Conservation (phyloP, 2,797 vertebrate genomes). For the Gobio occitaniae region DNA sequence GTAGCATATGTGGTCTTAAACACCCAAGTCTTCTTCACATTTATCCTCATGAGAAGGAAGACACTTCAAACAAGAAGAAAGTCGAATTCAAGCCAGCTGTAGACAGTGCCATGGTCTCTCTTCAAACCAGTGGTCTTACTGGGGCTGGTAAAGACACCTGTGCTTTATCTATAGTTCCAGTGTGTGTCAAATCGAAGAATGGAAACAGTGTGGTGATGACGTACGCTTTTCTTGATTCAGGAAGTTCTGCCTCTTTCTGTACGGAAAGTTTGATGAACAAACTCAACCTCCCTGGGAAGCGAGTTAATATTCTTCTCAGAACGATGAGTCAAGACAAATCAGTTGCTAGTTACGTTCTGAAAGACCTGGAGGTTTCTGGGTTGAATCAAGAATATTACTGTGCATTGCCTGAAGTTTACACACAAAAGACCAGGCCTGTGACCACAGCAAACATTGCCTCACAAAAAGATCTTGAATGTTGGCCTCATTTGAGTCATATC, state of each 20-base stretch:
- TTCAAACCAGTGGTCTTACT: neutral
- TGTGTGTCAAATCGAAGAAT: too few relatives aligned
- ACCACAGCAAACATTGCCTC: neutral
- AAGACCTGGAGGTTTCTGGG: neutral
- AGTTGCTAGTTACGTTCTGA: neutral
- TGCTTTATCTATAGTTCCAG: neutral
- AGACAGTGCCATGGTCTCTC: neutral
- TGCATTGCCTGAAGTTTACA: neutral
- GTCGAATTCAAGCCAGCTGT: neutral
- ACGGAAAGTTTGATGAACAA: neutral
- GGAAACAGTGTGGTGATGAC: neutral
- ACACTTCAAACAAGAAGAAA: neutral
- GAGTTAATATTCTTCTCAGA: neutral
- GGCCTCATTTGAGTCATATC: neutral
- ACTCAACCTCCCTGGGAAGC: slow-evolving; percentile 21
- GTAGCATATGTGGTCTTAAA: too few relatives aligned
- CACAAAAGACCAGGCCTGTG: neutral
- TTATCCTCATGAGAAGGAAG: neutral
- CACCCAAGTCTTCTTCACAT: neutral
- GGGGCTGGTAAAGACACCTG: neutral
- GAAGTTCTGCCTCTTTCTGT: neutral
- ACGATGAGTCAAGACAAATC: slow-evolving; percentile 4
- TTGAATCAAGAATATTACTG: neutral
- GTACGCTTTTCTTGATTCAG: neutral
- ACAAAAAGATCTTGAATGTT: neutral